Conservation (phyloP, 2,888 invertebrate genomes). For the Empis livida region DNA sequence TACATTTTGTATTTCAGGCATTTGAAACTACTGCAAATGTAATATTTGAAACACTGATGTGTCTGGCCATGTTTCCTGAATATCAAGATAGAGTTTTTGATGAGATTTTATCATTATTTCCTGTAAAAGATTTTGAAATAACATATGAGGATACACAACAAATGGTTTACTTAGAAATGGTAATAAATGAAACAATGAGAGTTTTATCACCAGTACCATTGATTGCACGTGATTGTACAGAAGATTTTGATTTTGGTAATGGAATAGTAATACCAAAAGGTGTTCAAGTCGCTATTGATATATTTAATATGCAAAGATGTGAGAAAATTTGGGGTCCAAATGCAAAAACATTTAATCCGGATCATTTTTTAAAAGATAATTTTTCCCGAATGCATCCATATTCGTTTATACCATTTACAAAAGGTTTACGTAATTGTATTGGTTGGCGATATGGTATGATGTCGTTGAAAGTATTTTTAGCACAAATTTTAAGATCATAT, state of each 20-base stretch:
- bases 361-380: constrained; percentile 24
- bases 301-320: constrained; percentile 29
- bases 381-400: constrained; percentile 26
- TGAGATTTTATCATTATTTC: constrained; percentile 4
- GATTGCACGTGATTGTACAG: constrained; percentile 21
- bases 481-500: constrained; percentile 25
- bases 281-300: constrained; percentile 26
- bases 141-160: constrained; percentile 23
- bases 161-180: constrained; percentile 27
- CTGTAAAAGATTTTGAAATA: constrained; percentile 16
- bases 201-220: constrained; percentile 28
- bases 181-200: constrained; percentile 30
- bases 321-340: constrained; percentile 26
- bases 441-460: constrained; percentile 29
- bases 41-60: constrained; percentile 20
- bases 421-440: constrained; percentile 32
- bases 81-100: constrained; percentile 16
- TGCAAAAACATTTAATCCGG: constrained; percentile 24
- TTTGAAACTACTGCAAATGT: constrained; percentile 32
- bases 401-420: constrained; percentile 30
- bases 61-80: constrained; percentile 27
- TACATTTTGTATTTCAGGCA: constrained; percentile 16
- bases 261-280: constrained; percentile 26
- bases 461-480: constrained; percentile 24
- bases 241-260: constrained; percentile 21